Evolutionary conservation across 1,140 invertebrate species (phyloP), one percentile per base, ranked within the genome.

Genomic region (Dendrolimus kikuchii): DNA sequence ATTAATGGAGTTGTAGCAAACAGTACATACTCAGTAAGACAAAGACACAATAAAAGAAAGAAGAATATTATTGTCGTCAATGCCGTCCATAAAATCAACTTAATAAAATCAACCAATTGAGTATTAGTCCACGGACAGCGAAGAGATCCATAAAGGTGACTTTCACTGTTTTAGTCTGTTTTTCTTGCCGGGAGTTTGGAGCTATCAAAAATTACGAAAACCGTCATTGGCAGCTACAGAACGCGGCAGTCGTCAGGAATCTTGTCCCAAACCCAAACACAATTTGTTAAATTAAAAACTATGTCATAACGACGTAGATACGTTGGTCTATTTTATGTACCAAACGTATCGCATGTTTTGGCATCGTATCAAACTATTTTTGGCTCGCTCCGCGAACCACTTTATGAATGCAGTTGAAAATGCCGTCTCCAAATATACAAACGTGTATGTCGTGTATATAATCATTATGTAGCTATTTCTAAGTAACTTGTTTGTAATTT

Each of bases 291-390:
- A 66, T 67, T 65, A 60, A 68, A 68, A 68, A 53, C 40, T 48
- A 50, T 61, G 64, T 68, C 66, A 69, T 72, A 71, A 68, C 65
- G 65, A 62, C 51, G 55, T 49, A 48, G 38, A 56, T 57, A 53
- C 67, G 45, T 37, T 41, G 46, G 23, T 44, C 48, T 74, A 62
- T 63, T 74, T 77, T 73, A 77, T 66, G 53, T 23, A 23, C 23
- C 47, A 61, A 65, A 60, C 68, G 64, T 72, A 74, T 69, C 66
- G 72, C 67, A 66, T 77, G 77, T 79, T 77, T 69, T 84, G 81
- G 81, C 81, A 79, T 42, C 62, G 72, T 68, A 59, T 84, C 81
- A 84, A 84, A 78, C 67, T 79, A 84, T 84, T 84, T 81, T 84
- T 84, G 81, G 81, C 81, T 74, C 77, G 59, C 57, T 64, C 56